Conservation (phyloP, 2,797 vertebrate genomes). For the Sebastes dallii region DNA sequence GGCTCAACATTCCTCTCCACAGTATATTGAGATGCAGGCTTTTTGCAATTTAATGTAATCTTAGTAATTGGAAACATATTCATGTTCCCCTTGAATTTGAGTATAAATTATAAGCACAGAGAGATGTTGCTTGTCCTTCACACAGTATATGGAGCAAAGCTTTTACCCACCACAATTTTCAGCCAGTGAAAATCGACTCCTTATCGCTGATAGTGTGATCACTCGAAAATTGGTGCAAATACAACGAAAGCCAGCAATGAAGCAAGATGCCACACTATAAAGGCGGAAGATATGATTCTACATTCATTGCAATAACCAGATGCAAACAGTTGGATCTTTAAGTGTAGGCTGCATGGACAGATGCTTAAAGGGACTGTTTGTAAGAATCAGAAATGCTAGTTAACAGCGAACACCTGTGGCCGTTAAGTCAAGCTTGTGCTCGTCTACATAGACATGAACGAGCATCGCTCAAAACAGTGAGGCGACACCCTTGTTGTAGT, state of each 20-base stretch:
- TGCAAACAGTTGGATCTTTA: not conserved
- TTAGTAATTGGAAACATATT: not conserved
- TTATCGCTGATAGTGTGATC: not conserved
- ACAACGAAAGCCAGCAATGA: not conserved
- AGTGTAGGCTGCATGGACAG: not conserved
- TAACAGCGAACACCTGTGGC: too few species aligned
- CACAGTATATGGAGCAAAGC: not conserved
- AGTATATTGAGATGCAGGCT: not conserved
- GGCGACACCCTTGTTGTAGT: too few species aligned
- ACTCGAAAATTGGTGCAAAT: not conserved
- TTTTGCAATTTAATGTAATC: not conserved
- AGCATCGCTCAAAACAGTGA: too few species aligned
- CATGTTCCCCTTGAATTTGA: not conserved
- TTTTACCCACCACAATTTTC: not conserved
- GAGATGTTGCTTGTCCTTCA: not conserved
- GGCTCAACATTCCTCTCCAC: not conserved
- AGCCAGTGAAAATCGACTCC: not conserved
- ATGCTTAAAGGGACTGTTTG: not conserved
- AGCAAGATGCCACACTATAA: not conserved
- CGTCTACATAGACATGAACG: too few species aligned
- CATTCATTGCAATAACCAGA: not conserved
- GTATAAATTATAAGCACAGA: not conserved
- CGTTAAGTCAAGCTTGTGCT: too few species aligned
- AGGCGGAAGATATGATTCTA: not conserved
- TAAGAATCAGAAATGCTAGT: too few species aligned